A percentile compares a stretch with the other conserved stretches of the same genome.
Evolutionary conservation across 2,888 invertebrate species (phyloP).

Genomic region (Strigamia transsilvanica): DNA sequence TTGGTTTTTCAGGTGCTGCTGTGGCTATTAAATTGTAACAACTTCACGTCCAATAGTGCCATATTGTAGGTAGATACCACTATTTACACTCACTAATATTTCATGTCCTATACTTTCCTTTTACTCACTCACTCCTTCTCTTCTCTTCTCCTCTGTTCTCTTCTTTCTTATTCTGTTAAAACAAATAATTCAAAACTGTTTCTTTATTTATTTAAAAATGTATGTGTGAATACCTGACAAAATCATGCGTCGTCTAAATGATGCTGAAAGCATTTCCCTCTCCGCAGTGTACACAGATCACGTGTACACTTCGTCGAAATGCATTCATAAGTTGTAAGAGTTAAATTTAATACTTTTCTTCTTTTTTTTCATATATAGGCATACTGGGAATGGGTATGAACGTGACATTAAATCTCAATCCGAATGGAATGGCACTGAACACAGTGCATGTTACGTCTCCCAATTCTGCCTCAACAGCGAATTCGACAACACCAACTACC

Average conservation of each 20-base stretch:
- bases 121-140: not conserved
- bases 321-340: conserved; percentile 21
- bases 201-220: not conserved
- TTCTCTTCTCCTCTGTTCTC: not conserved
- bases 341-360: conserved; percentile 53
- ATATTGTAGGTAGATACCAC: conserved; percentile 35
- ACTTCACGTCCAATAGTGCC: conserved; percentile 40
- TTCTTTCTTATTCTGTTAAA: not conserved
- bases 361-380: conserved; percentile 56
- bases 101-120: not conserved
- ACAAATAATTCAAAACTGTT: not conserved
- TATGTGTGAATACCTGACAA: not conserved
- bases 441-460: conserved; percentile 51
- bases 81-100: conserved; percentile 40
- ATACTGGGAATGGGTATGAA: conserved; percentile 68
- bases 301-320: not conserved
- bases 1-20: conserved; percentile 42
- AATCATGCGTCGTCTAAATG: not conserved
- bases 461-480: conserved; percentile 34
- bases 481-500: not conserved
- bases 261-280: conserved; percentile 24
- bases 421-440: conserved; percentile 58
- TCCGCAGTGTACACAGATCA: not conserved
- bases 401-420: conserved; percentile 69
- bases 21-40: conserved; percentile 49